Evolutionary conservation across 1,140 invertebrate genomes (phyloP), one percentile per base, ranked within the genome.

Genomic region (Drosophila ananassae): DNA sequence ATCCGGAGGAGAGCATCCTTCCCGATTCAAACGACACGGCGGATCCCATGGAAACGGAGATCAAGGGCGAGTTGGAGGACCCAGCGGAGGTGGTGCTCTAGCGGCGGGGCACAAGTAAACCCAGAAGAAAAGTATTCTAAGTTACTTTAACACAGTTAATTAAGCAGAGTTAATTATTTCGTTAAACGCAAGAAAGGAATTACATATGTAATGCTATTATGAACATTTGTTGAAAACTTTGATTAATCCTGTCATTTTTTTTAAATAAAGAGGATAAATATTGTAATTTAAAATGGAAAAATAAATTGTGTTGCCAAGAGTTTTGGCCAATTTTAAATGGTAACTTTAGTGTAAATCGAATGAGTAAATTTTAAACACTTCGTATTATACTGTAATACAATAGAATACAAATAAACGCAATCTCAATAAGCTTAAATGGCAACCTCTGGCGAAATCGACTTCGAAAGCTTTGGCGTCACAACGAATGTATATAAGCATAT

Each of bases 21-120:
- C 83, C 83, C 1, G 83, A 89, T 48, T 53, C 51, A 2, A 56
- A 52, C 2, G 37, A 54, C 4, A 13, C 37, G 17, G 41, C 32
- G 12, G 22, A 30, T 30, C 41, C 56, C 2, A 28, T 80, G 53
- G 46, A 53, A 7, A 7, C 61, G 7, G 79, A 79, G 22, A 87
- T 87, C 6, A 87, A 87, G 39, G 83, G 62, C 6, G 82, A 87
- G 37, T 8, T 89, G 10, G 83, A 87, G 1, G 83, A 87, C 63
- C 34, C 37, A 8, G 0, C 47, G 1, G 83, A 87, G 54, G 48
- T 30, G 22, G 32, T 78, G 22, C 37, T 34, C 39, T 87, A 75
- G 57, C n/a, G n/a, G 17, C 8, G 17, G 10, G 56, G 28, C 24
- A 4, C 10, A 8, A 44, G 24, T 8, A 67, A 32, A 21, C 34